Percentiles rank a stretch among this genome's conserved stretches.
phyloP scores from a whole-genome alignment of 2,113 vertebrate species.

The Elanoides forficatus region DNA sequence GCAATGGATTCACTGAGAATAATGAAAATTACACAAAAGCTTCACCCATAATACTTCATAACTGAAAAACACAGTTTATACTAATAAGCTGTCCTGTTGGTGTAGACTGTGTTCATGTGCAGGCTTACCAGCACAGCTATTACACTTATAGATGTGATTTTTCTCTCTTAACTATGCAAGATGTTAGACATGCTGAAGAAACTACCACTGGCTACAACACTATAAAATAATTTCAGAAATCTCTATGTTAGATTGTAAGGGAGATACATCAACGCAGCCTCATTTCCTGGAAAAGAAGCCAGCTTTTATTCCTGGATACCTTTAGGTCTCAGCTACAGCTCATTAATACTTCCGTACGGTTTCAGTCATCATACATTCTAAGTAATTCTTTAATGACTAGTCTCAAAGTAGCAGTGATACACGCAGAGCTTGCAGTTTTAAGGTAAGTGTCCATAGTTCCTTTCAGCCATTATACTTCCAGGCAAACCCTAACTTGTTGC shows the following conservation, averaged over 20 bases:
- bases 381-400: neutral
- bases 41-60: neutral
- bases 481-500: neutral
- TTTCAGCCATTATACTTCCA: neutral
- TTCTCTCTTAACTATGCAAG: neutral
- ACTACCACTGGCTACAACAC: neutral
- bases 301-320: neutral
- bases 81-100: neutral
- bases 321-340: neutral
- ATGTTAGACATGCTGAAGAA: neutral
- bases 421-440: neutral
- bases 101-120: neutral
- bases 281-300: neutral
- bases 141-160: neutral
- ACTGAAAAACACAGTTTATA: neutral
- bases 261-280: neutral
- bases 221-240: neutral
- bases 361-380: neutral
- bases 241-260: neutral
- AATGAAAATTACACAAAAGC: neutral
- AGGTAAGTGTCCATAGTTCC: neutral
- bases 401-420: neutral
- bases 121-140: neutral
- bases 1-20: neutral
- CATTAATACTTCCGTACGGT: neutral